Conservation (phyloP, 1,140 invertebrate species). For the Augochlora pura region DNA sequence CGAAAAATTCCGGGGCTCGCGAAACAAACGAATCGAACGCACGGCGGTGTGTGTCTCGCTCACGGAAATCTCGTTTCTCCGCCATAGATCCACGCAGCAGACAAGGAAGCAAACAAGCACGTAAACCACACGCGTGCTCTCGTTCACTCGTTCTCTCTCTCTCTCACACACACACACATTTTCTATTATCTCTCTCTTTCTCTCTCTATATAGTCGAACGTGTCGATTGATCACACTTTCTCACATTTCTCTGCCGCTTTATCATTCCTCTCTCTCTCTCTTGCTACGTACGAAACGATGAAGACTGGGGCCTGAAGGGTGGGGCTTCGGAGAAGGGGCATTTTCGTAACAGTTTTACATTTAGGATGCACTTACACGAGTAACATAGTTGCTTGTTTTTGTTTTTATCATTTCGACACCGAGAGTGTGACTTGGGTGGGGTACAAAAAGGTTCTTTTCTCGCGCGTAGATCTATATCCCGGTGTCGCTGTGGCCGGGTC, state of each 20-base stretch:
- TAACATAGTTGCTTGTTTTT: slow-evolving; percentile 53
- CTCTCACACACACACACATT: not conserved
- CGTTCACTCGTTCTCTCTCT: not conserved
- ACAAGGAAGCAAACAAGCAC: too few relatives aligned
- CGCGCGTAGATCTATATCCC: not conserved
- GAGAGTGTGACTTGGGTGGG: slow-evolving; percentile 71
- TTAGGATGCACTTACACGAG: slow-evolving; percentile 65
- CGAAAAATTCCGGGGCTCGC: not conserved
- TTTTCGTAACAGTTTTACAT: slow-evolving; percentile 62
- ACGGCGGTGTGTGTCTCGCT: not conserved
- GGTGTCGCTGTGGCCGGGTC: not conserved
- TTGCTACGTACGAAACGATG: slow-evolving; percentile 57
- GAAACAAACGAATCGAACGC: not conserved
- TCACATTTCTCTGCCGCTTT: slow-evolving; percentile 23
- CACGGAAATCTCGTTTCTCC: slow-evolving; percentile 25
- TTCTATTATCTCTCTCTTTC: too few relatives aligned
- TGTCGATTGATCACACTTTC: not conserved
- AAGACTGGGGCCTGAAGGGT: slow-evolving; percentile 56
- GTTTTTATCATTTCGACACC: slow-evolving; percentile 62
- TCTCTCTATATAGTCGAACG: slow-evolving; percentile 2
- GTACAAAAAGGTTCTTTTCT: slow-evolving; percentile 68
- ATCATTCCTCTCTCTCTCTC: slow-evolving; percentile 48
- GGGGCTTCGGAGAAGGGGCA: slow-evolving; percentile 58
- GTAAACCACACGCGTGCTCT: not conserved
- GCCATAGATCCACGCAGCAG: not conserved